These are phyloP conservation scores for Mycteria americana DNA, from an alignment of 2,797 vertebrate genomes.

Conservation along the genomic window DNA sequence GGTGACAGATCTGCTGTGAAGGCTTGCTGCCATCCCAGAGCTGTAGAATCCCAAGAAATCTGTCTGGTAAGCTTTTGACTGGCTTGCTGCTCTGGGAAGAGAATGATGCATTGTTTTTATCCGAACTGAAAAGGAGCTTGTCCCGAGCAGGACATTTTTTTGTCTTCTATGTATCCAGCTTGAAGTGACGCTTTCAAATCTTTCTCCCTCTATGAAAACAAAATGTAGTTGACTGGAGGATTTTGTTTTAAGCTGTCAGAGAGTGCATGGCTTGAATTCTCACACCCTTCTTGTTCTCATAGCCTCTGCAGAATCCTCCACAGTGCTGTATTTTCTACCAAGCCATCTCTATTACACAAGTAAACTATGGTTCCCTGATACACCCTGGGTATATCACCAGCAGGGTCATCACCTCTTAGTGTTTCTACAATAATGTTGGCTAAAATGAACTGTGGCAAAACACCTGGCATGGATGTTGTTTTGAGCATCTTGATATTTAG, in stretches of 20 bases:
- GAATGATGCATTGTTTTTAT: neutral
- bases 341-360: neutral
- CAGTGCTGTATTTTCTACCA: neutral
- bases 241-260: neutral
- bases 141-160: neutral
- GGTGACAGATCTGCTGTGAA: neutral
- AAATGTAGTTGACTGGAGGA: neutral
- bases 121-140: neutral
- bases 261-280: neutral
- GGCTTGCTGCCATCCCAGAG: neutral
- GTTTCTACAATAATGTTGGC: neutral
- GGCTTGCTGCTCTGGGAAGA: neutral
- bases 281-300: neutral
- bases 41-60: neutral
- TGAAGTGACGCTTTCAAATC: neutral
- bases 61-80: neutral
- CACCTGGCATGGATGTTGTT: accelerated
- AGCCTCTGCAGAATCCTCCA: neutral
- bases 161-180: neutral
- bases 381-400: neutral
- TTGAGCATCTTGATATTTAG: neutral
- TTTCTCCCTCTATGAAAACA: neutral
- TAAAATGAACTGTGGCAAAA: neutral
- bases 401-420: neutral
- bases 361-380: neutral